Conservation (phyloP, 2,797 vertebrate genomes). For the Phalanger gymnotis region DNA sequence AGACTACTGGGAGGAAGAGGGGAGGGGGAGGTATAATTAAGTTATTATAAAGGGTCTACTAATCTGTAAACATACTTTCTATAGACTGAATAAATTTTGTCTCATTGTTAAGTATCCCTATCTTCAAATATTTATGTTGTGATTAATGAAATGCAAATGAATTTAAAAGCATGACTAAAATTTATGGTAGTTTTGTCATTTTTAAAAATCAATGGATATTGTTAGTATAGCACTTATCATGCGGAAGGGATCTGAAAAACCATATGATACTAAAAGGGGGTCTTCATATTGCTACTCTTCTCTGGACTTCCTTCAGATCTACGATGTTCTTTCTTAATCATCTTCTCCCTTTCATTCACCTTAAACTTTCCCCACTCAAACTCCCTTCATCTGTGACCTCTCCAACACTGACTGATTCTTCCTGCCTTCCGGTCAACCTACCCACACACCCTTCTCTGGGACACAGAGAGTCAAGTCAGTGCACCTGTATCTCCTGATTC, state of each 20-base stretch:
- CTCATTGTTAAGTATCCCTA: background rate
- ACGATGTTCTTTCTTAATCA: background rate
- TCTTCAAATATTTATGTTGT: background rate
- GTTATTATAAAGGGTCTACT: background rate
- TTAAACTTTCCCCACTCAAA: background rate
- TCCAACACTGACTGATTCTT: background rate
- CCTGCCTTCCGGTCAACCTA: background rate
- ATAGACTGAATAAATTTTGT: background rate
- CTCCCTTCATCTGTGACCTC: background rate
- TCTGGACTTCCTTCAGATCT: background rate
- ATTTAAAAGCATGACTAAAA: background rate
- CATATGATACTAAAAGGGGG: background rate
- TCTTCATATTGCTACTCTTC: background rate
- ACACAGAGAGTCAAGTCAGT: background rate
- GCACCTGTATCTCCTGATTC: background rate
- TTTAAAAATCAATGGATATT: background rate
- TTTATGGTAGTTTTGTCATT: background rate
- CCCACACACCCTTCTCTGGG: background rate
- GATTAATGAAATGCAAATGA: background rate
- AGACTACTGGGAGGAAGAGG: background rate
- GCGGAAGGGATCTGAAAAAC: background rate
- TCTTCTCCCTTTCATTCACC: background rate
- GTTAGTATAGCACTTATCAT: background rate
- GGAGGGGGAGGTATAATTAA: background rate
- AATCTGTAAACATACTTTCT: background rate